Conservation (phyloP, 2,113 vertebrate genomes). For the Corvus moneduloides region DNA sequence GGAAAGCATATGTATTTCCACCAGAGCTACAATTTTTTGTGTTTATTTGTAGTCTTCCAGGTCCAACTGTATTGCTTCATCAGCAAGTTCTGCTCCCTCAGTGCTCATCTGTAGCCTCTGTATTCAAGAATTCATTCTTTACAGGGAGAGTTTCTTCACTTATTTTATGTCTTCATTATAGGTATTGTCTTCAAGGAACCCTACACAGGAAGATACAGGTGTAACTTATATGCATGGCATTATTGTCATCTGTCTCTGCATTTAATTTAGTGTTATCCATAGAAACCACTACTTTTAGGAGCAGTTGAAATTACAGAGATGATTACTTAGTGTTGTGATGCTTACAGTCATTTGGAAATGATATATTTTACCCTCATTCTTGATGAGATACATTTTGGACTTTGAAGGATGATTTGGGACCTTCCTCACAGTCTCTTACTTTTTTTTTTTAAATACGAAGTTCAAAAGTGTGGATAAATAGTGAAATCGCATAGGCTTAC, state of each 20-base stretch:
- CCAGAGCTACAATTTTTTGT: background rate
- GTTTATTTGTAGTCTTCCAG: background rate
- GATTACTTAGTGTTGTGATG: background rate
- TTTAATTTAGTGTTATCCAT: background rate
- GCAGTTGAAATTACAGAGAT: background rate
- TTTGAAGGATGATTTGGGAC: background rate
- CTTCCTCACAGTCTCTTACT: background rate
- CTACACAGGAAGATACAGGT: background rate
- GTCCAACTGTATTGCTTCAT: background rate
- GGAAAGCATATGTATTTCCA: background rate
- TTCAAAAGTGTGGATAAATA: background rate
- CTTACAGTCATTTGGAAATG: background rate
- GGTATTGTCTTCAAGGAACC: background rate
- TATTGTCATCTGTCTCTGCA: background rate
- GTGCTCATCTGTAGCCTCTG: background rate
- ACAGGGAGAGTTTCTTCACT: background rate
- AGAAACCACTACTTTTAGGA: background rate
- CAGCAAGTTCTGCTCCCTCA: background rate
- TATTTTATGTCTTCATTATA: background rate
- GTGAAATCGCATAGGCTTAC: background rate
- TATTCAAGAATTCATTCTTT: background rate
- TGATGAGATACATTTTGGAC: background rate
- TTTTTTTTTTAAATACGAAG: background rate
- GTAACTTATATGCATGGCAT: background rate
- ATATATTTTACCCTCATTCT: background rate